Conservation (phyloP, 2,797 vertebrate species). For the Tarsius wallacei region DNA sequence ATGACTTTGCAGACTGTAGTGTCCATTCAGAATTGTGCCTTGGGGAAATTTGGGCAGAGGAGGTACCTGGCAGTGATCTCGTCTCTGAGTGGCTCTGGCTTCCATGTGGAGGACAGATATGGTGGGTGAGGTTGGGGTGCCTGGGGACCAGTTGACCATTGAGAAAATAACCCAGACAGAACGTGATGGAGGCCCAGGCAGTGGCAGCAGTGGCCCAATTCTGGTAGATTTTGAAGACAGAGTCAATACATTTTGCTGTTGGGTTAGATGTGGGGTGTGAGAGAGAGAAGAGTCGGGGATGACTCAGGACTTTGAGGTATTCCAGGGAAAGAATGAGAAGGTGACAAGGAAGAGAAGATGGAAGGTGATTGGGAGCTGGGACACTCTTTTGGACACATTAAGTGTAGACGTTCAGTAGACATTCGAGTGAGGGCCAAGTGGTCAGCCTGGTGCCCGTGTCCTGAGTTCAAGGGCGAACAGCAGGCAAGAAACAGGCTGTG, state of each 20-base stretch:
- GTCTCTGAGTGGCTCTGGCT: background rate
- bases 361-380: accelerated
- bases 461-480: background rate
- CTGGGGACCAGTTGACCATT: background rate
- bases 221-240: background rate
- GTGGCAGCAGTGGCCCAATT: accelerated
- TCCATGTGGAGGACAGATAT: background rate
- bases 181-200: background rate
- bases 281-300: background rate
- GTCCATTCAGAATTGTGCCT: background rate
- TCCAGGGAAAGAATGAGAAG: background rate
- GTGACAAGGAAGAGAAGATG: background rate
- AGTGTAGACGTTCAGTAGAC: background rate
- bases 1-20: background rate
- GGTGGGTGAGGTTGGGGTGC: background rate
- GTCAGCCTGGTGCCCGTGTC: background rate
- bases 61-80: background rate
- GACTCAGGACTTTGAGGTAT: background rate
- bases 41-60: background rate
- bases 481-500: background rate
- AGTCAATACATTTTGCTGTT: background rate
- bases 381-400: background rate
- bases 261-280: background rate
- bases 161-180: background rate
- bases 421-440: background rate